Conservation (phyloP, 2,888 invertebrate species). For the Cephus nigrinus region DNA sequence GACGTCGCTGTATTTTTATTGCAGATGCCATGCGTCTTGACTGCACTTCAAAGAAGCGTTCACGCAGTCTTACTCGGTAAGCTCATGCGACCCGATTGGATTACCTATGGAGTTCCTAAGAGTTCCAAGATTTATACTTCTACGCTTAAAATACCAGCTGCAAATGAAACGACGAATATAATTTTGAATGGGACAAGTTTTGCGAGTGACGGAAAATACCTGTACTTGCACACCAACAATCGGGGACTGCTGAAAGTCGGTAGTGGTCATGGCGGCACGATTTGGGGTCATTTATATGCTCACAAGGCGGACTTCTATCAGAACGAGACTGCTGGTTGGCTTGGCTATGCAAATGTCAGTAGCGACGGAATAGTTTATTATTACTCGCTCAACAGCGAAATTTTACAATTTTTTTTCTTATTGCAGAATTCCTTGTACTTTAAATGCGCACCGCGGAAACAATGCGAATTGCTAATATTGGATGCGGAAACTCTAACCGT, state of each 20-base stretch:
- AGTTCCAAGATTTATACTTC: slow-evolving; percentile 79
- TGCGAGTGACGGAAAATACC: slow-evolving; percentile 89
- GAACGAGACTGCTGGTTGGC: slow-evolving; percentile 84
- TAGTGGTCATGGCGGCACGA: slow-evolving; percentile 92
- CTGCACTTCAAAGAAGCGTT: slow-evolving; percentile 87
- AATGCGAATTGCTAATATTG: slow-evolving; percentile 61
- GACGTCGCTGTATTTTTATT: slow-evolving; percentile 37
- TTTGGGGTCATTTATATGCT: slow-evolving; percentile 89
- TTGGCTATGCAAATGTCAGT: slow-evolving; percentile 86
- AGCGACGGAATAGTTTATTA: slow-evolving; percentile 8
- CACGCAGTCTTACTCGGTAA: slow-evolving; percentile 89
- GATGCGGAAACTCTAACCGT: slow-evolving; percentile 68
- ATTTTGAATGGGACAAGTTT: slow-evolving; percentile 72
- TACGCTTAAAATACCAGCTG: slow-evolving; percentile 67
- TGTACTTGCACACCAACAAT: slow-evolving; percentile 84
- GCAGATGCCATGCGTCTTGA: slow-evolving; percentile 86
- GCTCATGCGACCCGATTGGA: slow-evolving; percentile 87
- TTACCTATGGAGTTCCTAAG: slow-evolving; percentile 86
- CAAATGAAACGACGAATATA: slow-evolving; percentile 66
- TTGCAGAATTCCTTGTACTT: slow-evolving; percentile 83
- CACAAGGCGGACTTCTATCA: slow-evolving; percentile 86
- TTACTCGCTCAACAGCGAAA: background rate
- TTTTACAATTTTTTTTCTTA: background rate
- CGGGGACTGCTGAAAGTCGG: slow-evolving; percentile 93
- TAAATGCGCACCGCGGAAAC: slow-evolving; percentile 69